Base-by-base conservation (phyloP, 2,888 invertebrate genomes). In the Mamestra brassicae region DNA sequence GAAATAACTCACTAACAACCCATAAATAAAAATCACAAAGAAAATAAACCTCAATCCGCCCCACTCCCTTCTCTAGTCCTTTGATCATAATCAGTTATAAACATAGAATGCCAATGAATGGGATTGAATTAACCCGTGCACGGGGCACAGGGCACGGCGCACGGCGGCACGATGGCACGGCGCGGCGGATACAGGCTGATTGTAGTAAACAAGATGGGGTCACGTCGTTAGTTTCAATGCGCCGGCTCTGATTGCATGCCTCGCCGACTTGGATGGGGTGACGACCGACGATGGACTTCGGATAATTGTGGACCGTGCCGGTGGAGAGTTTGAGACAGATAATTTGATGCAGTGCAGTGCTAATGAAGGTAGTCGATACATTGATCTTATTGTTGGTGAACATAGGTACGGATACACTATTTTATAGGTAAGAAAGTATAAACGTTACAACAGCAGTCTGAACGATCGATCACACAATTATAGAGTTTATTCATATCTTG, bases 31-130 rank as follows among this genome's bases (percentile, higher is more conserved):
- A 61, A 52, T 42, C 8, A 63, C 71, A 63, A 62, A 55, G 50
- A 42, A 50, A 78, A 54, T 45, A 55, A 38, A 34, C 3, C n/a
- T 47, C 47, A 38, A 64, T 47, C 34, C 34, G 45, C 36, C 34
- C 36, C 5, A 26, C n/a, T 13, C 47, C 57, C 38, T n/a, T 11
- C 1, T 6, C 50, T 11, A 6, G 17, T 54, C 55, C 71, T 74
- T 71, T 82, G 85, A 84, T 81, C 70, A 84, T 85, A 85, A 73
- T 85, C 76, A 82, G 61, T 50, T 55, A 76, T 80, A 85, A 68
- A 74, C 73, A 65, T 60, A n/a, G 77, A 71, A 73, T 69, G 42
- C 50, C 77, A 73, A 74, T 85, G 77, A 77, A 77, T 68, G 70
- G 64, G 62, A 85, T 85, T 84, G 82, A 85, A 77, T 83, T 73